These are phyloP conservation scores for Torymus aiolomorphi DNA, from an alignment of 2,888 invertebrate genomes.

Conservation along the genomic window DNA sequence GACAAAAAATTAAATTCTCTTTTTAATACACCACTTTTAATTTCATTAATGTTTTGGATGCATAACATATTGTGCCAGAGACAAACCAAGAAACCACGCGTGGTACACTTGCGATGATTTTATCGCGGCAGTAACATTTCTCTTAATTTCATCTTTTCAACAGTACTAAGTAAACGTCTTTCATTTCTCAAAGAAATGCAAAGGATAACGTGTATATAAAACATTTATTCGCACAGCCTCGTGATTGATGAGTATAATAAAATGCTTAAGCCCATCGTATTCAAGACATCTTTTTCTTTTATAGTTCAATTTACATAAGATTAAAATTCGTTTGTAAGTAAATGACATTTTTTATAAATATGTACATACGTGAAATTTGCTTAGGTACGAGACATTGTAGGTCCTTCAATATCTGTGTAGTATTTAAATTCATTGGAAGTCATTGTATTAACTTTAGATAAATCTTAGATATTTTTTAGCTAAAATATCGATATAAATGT, in stretches of 20 bases:
- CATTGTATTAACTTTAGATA: conserved; percentile 51
- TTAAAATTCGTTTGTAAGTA: conserved; percentile 47
- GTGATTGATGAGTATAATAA: conserved; percentile 63
- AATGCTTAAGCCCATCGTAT: conserved; percentile 54
- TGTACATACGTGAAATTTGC: conserved; percentile 47
- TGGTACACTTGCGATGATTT: conserved; percentile 44
- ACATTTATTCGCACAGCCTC: conserved; percentile 63
- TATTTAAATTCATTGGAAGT: conserved; percentile 50
- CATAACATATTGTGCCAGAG: conserved; percentile 42
- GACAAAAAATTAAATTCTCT: conserved; percentile 34
- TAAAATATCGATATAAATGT: conserved; percentile 38
- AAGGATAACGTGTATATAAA: conserved; percentile 58
- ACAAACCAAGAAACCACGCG: conserved; percentile 44
- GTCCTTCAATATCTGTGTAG: conserved; percentile 42
- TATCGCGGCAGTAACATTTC: conserved; percentile 34
- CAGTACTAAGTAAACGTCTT: conserved; percentile 47
- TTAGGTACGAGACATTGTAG: conserved; percentile 47
- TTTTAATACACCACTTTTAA: conserved; percentile 19
- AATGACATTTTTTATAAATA: conserved; percentile 43
- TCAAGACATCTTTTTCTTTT: conserved; percentile 34
- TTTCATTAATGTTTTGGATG: conserved; percentile 30
- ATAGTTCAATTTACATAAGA: conserved; percentile 29
- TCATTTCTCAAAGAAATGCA: conserved; percentile 52
- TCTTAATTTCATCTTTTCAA: conserved; percentile 27
- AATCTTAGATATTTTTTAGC: conserved; percentile 39